phyloP scores from a whole-genome alignment of 2,888 invertebrate species.

The Teleogryllus oceanicus region DNA sequence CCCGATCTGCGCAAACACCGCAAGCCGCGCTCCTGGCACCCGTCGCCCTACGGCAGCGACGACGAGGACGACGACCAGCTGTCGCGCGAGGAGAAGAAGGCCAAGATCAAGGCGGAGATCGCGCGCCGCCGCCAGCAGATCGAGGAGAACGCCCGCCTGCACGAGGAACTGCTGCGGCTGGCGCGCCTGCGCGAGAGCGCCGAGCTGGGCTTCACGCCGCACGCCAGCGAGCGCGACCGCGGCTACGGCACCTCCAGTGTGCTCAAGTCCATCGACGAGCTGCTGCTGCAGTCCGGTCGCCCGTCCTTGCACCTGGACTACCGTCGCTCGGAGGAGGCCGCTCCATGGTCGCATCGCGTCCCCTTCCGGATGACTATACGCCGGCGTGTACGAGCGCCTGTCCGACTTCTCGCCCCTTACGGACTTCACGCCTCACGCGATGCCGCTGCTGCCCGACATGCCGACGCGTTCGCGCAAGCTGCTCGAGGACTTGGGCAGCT shows the following conservation, averaged over 20 bases:
- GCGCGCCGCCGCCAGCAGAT: slow-evolving; percentile 58
- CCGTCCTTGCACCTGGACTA: slow-evolving; percentile 39
- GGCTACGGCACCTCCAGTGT: slow-evolving; percentile 42
- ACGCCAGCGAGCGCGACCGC: slow-evolving; percentile 35
- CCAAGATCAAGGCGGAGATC: slow-evolving; percentile 59
- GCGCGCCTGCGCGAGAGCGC: slow-evolving; percentile 47
- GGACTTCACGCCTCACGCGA: slow-evolving; percentile 51
- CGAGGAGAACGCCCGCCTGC: slow-evolving; percentile 55
- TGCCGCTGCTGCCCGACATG: slow-evolving; percentile 58
- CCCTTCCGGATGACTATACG: slow-evolving; percentile 49
- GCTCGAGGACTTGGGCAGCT: slow-evolving; percentile 50
- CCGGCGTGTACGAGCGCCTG: slow-evolving; percentile 47
- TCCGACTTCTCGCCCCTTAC: slow-evolving; percentile 49
- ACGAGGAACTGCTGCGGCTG: slow-evolving; percentile 51
- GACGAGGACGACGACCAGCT: slow-evolving; percentile 54
- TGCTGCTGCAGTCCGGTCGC: slow-evolving; percentile 42
- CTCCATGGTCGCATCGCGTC: slow-evolving; percentile 50
- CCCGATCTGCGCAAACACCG: slow-evolving; percentile 42
- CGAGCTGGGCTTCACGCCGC: slow-evolving; percentile 42
- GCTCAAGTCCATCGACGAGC: slow-evolving; percentile 49
- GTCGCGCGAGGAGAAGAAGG: slow-evolving; percentile 56
- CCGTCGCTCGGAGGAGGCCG: slow-evolving; percentile 47
- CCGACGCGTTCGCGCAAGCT: slow-evolving; percentile 54
- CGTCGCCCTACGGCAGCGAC: slow-evolving; percentile 51
- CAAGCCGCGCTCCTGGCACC: slow-evolving; percentile 53